Conservation (phyloP, 2,888 invertebrate species). For the Callosobruchus maculatus region DNA sequence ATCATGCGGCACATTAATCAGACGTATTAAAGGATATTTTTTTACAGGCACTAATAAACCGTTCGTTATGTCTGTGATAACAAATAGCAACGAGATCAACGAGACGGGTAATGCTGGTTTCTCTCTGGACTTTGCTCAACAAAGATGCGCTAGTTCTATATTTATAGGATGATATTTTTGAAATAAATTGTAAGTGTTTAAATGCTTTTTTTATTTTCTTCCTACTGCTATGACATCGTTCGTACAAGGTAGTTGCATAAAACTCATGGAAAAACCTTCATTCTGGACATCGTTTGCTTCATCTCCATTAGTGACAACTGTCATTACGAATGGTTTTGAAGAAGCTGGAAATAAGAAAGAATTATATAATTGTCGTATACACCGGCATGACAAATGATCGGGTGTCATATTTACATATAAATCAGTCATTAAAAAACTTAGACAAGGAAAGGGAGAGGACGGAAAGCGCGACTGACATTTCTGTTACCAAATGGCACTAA, state of each 20-base stretch:
- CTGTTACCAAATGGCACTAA: no score
- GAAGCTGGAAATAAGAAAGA: slow-evolving; percentile 22
- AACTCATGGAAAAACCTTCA: slow-evolving; percentile 32
- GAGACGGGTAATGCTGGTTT: slow-evolving; percentile 78
- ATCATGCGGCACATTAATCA: no score
- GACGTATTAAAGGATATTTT: no score
- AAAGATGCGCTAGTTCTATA: slow-evolving; percentile 52
- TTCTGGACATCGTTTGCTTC: slow-evolving; percentile 32
- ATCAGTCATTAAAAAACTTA: no score
- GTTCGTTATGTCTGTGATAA: slow-evolving; percentile 71
- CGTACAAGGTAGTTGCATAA: slow-evolving; percentile 24
- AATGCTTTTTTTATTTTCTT: background rate
- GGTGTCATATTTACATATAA: no score
- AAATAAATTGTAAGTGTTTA: background rate
- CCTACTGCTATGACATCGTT: slow-evolving; percentile 13
- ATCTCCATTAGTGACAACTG: slow-evolving; percentile 32
- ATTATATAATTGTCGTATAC: no score
- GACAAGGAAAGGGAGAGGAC: no score
- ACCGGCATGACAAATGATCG: no score
- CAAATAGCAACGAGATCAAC: slow-evolving; percentile 58
- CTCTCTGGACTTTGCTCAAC: slow-evolving; percentile 64
- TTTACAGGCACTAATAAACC: slow-evolving; percentile 62
- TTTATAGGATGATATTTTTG: background rate
- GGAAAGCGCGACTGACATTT: no score
- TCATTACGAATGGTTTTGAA: slow-evolving; percentile 34